Evolutionary conservation across 2,888 invertebrate genomes (phyloP).

Genomic region (Ptycholaimellus sp.): DNA sequence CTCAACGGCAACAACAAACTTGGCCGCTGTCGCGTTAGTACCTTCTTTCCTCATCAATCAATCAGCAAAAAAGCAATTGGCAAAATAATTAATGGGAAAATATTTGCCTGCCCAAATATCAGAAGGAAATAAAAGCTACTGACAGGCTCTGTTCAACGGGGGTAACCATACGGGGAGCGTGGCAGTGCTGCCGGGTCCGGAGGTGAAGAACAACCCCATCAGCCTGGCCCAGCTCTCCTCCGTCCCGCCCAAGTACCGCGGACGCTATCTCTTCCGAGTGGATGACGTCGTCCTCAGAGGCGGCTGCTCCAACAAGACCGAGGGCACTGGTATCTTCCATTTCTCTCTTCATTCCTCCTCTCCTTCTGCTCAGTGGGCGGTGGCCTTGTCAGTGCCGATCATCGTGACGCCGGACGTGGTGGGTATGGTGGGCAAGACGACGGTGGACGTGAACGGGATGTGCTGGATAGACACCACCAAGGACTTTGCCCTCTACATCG

Average conservation of each 20-base stretch:
- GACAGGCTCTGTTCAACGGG: conserved; percentile 22
- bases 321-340: conserved; percentile 37
- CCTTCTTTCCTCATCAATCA: no score
- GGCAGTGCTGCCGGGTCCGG: conserved; percentile 21
- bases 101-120: background rate
- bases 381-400: conserved; percentile 20
- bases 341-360: no score
- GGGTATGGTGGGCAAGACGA: conserved; percentile 85
- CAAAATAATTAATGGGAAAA: background rate
- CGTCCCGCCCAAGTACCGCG: conserved; percentile 29
- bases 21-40: conserved; percentile 19
- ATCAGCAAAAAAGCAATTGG: no score
- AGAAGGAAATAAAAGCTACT: conserved; percentile 5
- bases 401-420: conserved; percentile 53
- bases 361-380: no score
- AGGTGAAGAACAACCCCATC: conserved; percentile 20
- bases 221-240: conserved; percentile 19
- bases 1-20: conserved; percentile 19
- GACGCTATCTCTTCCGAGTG: conserved; percentile 73
- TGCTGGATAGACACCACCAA: conserved; percentile 40
- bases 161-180: conserved; percentile 24
- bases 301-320: conserved; percentile 40
- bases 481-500: background rate
- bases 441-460: conserved; percentile 85
- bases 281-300: conserved; percentile 79